Percentiles rank a stretch among this genome's conserved stretches.
Evolutionary conservation across 2,888 invertebrate species (phyloP).

Genomic region (Tortrix viridana): DNA sequence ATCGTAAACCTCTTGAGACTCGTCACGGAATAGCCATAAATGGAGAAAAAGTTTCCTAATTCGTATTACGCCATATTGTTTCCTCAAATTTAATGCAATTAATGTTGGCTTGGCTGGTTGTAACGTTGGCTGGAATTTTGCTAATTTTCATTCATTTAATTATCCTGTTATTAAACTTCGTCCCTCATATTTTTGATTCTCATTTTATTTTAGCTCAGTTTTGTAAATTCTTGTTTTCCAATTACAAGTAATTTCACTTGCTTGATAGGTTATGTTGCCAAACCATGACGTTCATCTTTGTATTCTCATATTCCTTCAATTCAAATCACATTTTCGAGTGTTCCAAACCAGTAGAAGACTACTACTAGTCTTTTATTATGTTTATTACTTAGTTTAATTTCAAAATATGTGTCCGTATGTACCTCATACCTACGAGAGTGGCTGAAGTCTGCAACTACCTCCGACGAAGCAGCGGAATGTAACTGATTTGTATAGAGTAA

Average conservation of each 20-base stretch:
- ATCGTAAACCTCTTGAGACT: constrained; percentile 15
- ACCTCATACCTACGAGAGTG: constrained; percentile 1
- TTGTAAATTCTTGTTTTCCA: no score
- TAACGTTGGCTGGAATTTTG: neutral
- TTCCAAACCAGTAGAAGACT: no score
- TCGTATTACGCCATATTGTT: constrained; percentile 35
- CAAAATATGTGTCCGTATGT: constrained; percentile 21
- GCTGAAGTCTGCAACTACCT: constrained; percentile 18
- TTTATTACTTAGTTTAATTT: neutral
- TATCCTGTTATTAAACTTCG: no score
- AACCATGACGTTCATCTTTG: no score
- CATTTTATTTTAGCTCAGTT: no score
- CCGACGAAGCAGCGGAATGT: constrained; percentile 8
- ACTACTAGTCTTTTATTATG: neutral
- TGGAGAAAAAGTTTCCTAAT: constrained; percentile 34
- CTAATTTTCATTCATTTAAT: neutral
- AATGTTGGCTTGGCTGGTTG: constrained; percentile 12
- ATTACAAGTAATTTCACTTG: no score
- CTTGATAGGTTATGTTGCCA: no score
- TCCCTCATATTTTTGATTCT: no score
- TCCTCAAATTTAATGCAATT: constrained; percentile 25
- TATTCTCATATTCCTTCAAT: no score
- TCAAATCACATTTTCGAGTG: no score
- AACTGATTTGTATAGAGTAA: constrained; percentile 29
- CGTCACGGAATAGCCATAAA: constrained; percentile 27